These are phyloP conservation scores for Drosophila differens DNA, from an alignment of 2,888 invertebrate species.

Conservation along the genomic window DNA sequence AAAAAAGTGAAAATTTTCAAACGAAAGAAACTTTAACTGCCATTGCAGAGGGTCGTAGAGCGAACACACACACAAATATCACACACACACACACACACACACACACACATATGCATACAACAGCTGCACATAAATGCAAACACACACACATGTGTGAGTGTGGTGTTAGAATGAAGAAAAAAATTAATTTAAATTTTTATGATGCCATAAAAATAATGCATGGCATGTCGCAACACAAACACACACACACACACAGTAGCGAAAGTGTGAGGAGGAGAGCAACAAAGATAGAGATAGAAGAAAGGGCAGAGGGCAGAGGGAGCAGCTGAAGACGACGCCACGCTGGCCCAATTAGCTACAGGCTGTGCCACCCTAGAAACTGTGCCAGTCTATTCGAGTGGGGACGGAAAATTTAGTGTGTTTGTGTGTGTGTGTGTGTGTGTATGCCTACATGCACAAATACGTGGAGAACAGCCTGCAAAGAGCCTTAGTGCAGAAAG, in stretches of 20 bases:
- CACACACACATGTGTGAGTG: slow-evolving; percentile 2
- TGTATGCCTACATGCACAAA: background rate
- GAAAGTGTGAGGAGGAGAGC: background rate
- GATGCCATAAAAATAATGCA: slow-evolving; percentile 77
- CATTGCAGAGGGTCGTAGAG: slow-evolving; percentile 20
- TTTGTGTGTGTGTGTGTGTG: slow-evolving; percentile 9
- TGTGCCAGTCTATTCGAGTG: slow-evolving; percentile 6
- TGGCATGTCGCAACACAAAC: slow-evolving; percentile 48
- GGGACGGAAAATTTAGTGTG: background rate
- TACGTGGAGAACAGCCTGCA: background rate
- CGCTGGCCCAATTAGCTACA: slow-evolving; percentile 68
- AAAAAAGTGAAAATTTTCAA: slow-evolving; percentile 37
- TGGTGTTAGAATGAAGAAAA: slow-evolving; percentile 37
- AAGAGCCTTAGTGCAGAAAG: background rate
- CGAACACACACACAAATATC: slow-evolving; percentile 18
- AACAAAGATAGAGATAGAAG: background rate
- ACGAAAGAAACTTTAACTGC: slow-evolving; percentile 48
- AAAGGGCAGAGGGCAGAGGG: background rate
- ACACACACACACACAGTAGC: background rate
- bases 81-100: slow-evolving; percentile 15
- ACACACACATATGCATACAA: slow-evolving; percentile 11
- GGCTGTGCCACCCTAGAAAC: slow-evolving; percentile 50
- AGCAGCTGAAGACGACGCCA: slow-evolving; percentile 47
- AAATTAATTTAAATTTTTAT: slow-evolving; percentile 79
- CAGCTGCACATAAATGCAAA: slow-evolving; percentile 62